Evolutionary conservation across 2,888 invertebrate genomes (phyloP).

Genomic region (Lithophane semibrunnea): DNA sequence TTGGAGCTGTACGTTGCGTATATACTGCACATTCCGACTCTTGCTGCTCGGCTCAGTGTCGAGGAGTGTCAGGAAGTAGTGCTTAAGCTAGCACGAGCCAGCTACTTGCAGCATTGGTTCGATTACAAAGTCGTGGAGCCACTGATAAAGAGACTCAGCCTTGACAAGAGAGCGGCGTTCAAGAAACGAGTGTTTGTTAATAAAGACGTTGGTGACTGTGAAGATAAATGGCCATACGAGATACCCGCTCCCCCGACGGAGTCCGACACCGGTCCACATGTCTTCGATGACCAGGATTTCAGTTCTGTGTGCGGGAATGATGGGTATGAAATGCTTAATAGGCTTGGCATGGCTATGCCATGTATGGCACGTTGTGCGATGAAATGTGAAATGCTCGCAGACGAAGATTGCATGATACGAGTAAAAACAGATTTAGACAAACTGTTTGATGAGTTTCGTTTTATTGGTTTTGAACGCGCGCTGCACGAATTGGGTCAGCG

Average conservation of each 20-base stretch:
- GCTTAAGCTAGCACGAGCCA: conserved; percentile 73
- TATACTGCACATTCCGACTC: conserved; percentile 72
- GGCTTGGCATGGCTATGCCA: neutral
- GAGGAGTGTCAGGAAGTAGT: conserved; percentile 76
- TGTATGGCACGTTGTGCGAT: neutral
- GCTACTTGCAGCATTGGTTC: conserved; percentile 74
- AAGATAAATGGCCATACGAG: conserved; percentile 73
- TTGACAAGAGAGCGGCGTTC: conserved; percentile 68
- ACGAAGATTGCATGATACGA: conserved; percentile 43
- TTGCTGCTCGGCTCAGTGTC: conserved; percentile 70
- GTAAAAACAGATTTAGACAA: conserved; percentile 73
- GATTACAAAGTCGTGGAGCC: conserved; percentile 76
- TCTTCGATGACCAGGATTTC: conserved; percentile 64
- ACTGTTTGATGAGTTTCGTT: conserved; percentile 79
- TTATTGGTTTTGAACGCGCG: conserved; percentile 75
- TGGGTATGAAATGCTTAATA: neutral
- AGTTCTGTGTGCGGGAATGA: neutral
- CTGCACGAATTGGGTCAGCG: conserved; percentile 75
- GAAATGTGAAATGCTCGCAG: conserved; percentile 10
- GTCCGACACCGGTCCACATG: conserved; percentile 14
- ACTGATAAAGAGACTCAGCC: conserved; percentile 72
- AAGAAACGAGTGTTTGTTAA: conserved; percentile 77
- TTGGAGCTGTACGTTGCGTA: conserved; percentile 75
- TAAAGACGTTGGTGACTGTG: conserved; percentile 69
- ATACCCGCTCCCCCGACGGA: conserved; percentile 52